Evolutionary conservation across 2,113 vertebrate species (phyloP), one percentile per base, ranked within the genome.

Genomic region (Sebastes schlegelii): DNA sequence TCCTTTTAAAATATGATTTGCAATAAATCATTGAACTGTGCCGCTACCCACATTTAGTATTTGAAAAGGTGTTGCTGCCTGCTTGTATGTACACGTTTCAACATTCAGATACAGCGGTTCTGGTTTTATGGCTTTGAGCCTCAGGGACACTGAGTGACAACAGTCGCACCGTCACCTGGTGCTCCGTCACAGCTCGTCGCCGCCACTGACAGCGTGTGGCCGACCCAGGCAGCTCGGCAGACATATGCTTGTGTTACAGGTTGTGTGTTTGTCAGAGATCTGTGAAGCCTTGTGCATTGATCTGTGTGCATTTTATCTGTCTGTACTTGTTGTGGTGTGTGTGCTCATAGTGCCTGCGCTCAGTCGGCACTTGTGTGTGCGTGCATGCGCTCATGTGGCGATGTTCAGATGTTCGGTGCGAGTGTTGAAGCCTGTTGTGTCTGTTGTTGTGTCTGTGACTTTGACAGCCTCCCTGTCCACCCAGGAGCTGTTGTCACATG

Each of bases 401-500:
- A 21, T 86, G 76, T 72, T 87, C 68, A 57, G 82, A 58, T 69
- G 64, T 72, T 80, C 74, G 11, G 70, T 66, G 10, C 0, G n/a
- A 74, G 67, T 43, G 72, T 48, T 72, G 75, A 46, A 54, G 80
- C 61, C 75, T 61, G 80, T 80, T 72, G 62, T 84, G 77, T 78
- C 68, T 89, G 82, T 71, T 21, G 45, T 76, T 65, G 74, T 16
- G 10, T 84, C 64, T 82, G 67, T 58, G 73, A 85, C 74, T 86
- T 42, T 89, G 89, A 91, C 91, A 90, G 76, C 68, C 61, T 73
- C 23, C 74, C 62, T 64, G 60, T 87, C 80, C 79, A 76, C 63
- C 60, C 79, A 81, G 80, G 86, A 87, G 82, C 62, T 84, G 82
- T 74, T 91, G 91, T 92, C 87, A 84, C 86, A 93, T 84, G 89